Evolutionary conservation across 2,113 vertebrate species (phyloP), one percentile per base, ranked within the genome.

Genomic region (Stegastes partitus): DNA sequence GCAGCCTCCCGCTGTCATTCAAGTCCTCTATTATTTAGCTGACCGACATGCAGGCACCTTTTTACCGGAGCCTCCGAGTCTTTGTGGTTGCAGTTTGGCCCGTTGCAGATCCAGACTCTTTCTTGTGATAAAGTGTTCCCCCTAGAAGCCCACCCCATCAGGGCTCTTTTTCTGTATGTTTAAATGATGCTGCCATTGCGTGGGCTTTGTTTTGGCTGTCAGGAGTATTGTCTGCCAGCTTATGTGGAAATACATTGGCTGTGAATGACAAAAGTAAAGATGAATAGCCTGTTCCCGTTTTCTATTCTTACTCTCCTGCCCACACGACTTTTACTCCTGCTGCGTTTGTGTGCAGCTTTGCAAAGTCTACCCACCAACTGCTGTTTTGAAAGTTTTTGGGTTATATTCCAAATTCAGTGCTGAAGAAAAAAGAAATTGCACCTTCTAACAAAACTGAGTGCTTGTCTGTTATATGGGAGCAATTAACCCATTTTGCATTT

Each of bases 201-300:
- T 85, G 73, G 72, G 82, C 75, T 53, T 42, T 91, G 91, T 87
- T 90, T 86, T 80, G 83, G 56, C 83, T 86, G 78, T 77, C 87
- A 75, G 69, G 56, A 28, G 75, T 84, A 76, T 87, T 88, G 85
- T 91, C 72, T 86, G 64, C 62, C 64, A 68, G 74, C 58, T 85
- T 85, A 82, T 86, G 72, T 70, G 49, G 58, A 86, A 83, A 88
- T 81, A 61, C 54, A 85, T 82, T 88, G 54, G 49, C 83, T 75
- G 56, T 44, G 87, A 86, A 61, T 85, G 85, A 82, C 67, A 21
- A 81, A 79, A 82, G 69, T 62, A 77, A 72, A 78, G 72, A 74
- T 81, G 57, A 87, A 71, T 53, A 84, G 78, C 63, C 74, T 80
- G 55, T 78, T 90, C 34, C 64, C 53, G 54, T 89, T 90, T 88